Evolutionary conservation across 2,113 vertebrate genomes (phyloP).

Genomic region (Phodopus roborovskii): DNA sequence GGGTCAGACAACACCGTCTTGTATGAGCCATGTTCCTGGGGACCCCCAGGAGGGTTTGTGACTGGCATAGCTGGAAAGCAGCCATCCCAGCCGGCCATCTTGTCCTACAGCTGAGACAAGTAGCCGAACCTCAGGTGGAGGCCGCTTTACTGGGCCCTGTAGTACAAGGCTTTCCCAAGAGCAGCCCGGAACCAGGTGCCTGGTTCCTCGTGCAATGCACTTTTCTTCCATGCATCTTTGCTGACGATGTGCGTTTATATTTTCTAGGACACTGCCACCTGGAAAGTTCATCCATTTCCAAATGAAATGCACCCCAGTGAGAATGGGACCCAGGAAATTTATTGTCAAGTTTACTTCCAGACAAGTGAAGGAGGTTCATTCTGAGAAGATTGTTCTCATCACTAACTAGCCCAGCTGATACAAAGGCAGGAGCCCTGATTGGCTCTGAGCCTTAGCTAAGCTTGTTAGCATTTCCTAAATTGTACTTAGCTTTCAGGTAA

Average conservation of each 20-base stretch:
- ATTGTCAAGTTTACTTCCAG: conserved; percentile 80
- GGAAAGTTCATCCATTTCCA: conserved; percentile 81
- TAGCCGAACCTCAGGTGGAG: not conserved
- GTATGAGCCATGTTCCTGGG: not conserved
- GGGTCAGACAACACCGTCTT: too few relatives aligned
- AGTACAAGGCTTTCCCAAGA: not conserved
- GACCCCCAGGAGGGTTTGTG: not conserved
- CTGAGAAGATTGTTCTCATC: conserved; percentile 81
- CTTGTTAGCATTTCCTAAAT: not conserved
- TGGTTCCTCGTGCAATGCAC: not conserved
- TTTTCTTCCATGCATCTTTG: not conserved
- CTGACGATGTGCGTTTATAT: not conserved
- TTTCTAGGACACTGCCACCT: conserved; percentile 77
- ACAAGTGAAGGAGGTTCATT: conserved; percentile 81
- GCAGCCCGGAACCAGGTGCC: not conserved
- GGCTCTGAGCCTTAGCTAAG: not conserved
- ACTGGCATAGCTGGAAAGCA: not conserved
- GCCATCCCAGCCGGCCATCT: not conserved
- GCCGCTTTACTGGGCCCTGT: not conserved
- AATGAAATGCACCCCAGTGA: conserved; percentile 76
- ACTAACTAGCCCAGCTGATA: conserved; percentile 1
- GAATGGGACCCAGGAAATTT: conserved; percentile 81
- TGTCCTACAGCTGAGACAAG: not conserved
- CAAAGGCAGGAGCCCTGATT: not conserved
- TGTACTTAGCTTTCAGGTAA: not conserved